Evolutionary conservation across 2,113 vertebrate genomes (phyloP).

Genomic region (Leucopsar rothschildi): DNA sequence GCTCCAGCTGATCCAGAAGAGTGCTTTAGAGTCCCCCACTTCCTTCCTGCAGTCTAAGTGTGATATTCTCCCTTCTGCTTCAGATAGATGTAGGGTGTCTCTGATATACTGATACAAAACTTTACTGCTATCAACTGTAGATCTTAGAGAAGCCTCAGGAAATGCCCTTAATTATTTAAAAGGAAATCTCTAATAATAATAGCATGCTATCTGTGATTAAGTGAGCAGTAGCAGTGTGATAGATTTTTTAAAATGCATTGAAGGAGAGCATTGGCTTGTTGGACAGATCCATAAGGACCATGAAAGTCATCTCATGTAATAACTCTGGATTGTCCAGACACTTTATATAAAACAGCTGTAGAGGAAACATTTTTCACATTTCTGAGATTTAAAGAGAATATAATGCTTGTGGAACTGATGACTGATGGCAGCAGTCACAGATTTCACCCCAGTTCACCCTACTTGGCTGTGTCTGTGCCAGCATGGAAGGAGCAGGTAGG

Average conservation of each 20-base stretch:
- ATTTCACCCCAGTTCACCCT: background rate
- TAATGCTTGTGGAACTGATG: background rate
- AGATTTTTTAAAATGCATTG: background rate
- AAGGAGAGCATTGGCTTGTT: background rate
- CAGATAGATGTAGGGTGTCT: background rate
- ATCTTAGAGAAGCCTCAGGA: background rate
- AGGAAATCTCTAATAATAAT: background rate
- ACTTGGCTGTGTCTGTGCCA: background rate
- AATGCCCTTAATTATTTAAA: background rate
- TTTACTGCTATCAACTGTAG: background rate
- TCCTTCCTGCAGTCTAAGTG: fast-evolving
- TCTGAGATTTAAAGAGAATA: background rate
- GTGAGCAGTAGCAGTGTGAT: background rate
- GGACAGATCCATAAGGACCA: background rate
- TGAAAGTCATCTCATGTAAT: background rate
- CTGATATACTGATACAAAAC: background rate
- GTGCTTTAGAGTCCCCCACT: background rate
- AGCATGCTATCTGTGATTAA: background rate
- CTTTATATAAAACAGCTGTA: background rate
- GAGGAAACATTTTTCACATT: background rate
- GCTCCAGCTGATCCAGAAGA: background rate
- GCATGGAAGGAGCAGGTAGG: background rate
- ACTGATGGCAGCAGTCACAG: background rate
- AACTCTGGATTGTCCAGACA: background rate
- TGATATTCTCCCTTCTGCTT: background rate